Conservation (phyloP, 2,113 vertebrate genomes). For the Eudyptes chrysolophus region DNA sequence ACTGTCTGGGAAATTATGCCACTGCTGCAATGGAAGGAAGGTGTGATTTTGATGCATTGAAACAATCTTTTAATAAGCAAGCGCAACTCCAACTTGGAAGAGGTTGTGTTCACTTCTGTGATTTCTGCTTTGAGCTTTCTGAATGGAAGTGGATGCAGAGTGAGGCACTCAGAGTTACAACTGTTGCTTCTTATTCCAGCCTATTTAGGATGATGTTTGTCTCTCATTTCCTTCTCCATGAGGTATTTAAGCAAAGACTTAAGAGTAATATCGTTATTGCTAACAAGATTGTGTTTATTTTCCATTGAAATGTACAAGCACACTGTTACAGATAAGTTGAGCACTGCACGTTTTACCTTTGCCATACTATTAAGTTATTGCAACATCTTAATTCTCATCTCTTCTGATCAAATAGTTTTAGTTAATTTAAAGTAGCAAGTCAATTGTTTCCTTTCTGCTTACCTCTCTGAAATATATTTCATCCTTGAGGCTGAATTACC, state of each 20-base stretch:
- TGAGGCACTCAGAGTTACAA: background rate
- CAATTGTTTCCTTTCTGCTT: conserved; percentile 36
- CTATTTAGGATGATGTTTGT: background rate
- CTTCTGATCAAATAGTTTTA: conserved; percentile 24
- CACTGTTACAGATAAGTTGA: background rate
- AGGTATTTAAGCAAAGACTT: background rate
- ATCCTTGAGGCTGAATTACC: background rate
- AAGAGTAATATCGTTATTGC: background rate
- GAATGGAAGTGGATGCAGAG: background rate
- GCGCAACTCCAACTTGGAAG: conserved; percentile 6
- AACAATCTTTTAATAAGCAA: background rate
- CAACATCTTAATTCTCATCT: background rate
- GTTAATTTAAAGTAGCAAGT: conserved; percentile 50
- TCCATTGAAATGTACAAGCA: background rate
- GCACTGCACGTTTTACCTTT: background rate
- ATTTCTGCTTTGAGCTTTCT: background rate
- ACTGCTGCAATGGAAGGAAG: background rate
- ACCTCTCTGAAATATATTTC: conserved; percentile 29
- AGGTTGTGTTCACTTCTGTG: background rate
- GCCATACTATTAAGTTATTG: background rate
- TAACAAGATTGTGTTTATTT: background rate
- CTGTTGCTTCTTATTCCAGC: background rate
- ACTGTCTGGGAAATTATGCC: background rate
- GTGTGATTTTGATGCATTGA: background rate
- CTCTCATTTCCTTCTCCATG: background rate